These are phyloP conservation scores for Drosophila grimshawi DNA, from an alignment of 1,140 invertebrate genomes.

Conservation along the genomic window DNA sequence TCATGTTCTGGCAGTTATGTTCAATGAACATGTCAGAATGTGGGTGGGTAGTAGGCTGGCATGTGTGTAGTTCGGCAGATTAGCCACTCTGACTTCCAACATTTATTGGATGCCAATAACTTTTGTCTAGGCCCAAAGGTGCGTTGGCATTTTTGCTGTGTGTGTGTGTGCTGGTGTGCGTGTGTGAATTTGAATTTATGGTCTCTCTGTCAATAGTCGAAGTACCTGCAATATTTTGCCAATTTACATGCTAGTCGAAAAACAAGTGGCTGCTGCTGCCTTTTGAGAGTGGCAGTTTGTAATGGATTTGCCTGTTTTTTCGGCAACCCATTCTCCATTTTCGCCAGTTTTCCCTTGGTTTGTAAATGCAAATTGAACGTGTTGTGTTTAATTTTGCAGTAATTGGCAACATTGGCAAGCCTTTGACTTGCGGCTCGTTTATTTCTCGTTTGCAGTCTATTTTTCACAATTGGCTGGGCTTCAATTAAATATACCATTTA, in stretches of 20 bases:
- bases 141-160: slow-evolving; percentile 11
- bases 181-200: slow-evolving; percentile 11
- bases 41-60: neutral
- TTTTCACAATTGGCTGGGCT: neutral
- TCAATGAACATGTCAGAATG: slow-evolving; percentile 15
- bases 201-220: neutral
- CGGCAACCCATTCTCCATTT: slow-evolving; percentile 12
- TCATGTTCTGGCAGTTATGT: neutral
- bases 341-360: neutral
- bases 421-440: neutral
- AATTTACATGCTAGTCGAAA: slow-evolving; percentile 53
- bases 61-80: slow-evolving; percentile 25
- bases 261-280: slow-evolving; percentile 3
- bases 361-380: slow-evolving; percentile 37
- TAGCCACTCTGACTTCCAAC: slow-evolving; percentile 48
- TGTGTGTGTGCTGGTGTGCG: neutral
- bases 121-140: slow-evolving; percentile 36
- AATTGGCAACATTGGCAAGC: slow-evolving; percentile 11
- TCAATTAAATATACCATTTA: slow-evolving; percentile 1
- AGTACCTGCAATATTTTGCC: slow-evolving; percentile 48
- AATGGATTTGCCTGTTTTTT: slow-evolving; percentile 60
- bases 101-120: slow-evolving; percentile 76
- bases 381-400: slow-evolving; percentile 1
- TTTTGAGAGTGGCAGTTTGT: slow-evolving; percentile 41
- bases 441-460: neutral